These are phyloP conservation scores for Dynastes maya DNA, from an alignment of 2,888 invertebrate species.

Conservation along the genomic window DNA sequence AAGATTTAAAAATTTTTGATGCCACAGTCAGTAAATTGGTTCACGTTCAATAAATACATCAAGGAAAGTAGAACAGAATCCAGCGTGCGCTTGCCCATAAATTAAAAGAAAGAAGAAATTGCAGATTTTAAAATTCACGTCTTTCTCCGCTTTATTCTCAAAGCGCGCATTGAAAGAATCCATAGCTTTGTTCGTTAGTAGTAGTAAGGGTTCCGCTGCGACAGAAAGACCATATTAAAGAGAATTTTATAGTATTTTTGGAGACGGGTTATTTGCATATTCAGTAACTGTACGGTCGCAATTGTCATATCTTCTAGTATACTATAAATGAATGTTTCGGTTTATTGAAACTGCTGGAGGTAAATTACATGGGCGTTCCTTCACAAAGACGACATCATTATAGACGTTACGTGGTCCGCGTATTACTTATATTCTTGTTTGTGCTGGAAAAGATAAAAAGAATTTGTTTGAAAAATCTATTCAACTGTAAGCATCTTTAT, in stretches of 20 bases:
- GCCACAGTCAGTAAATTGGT: slow-evolving; percentile 4
- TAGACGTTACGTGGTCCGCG: not conserved
- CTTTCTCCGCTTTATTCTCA: slow-evolving; percentile 58
- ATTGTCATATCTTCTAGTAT: slow-evolving; percentile 44
- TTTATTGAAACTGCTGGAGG: slow-evolving; percentile 34
- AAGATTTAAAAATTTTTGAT: not conserved
- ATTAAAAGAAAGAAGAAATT: slow-evolving; percentile 28
- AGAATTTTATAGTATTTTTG: slow-evolving; percentile 59
- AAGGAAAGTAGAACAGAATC: slow-evolving; percentile 9
- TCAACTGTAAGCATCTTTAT: too few species aligned
- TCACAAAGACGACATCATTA: slow-evolving; percentile 23
- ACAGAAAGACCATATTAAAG: slow-evolving; percentile 60
- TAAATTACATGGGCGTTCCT: slow-evolving; percentile 37
- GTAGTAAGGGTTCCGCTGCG: slow-evolving; percentile 58
- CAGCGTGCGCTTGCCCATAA: not conserved
- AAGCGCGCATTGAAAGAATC: slow-evolving; percentile 58
- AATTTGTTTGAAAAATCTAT: not conserved
- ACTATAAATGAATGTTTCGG: slow-evolving; percentile 36
- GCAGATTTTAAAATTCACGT: slow-evolving; percentile 60
- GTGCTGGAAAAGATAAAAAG: not conserved
- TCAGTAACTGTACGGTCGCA: slow-evolving; percentile 18
- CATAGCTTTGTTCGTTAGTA: slow-evolving; percentile 60
- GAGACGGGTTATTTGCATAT: slow-evolving; percentile 35
- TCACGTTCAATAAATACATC: slow-evolving; percentile 19
- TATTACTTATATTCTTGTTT: slow-evolving; percentile 20